Base-by-base conservation (phyloP, 2,888 invertebrate genomes). In the Holacanthella duospinosa region DNA sequence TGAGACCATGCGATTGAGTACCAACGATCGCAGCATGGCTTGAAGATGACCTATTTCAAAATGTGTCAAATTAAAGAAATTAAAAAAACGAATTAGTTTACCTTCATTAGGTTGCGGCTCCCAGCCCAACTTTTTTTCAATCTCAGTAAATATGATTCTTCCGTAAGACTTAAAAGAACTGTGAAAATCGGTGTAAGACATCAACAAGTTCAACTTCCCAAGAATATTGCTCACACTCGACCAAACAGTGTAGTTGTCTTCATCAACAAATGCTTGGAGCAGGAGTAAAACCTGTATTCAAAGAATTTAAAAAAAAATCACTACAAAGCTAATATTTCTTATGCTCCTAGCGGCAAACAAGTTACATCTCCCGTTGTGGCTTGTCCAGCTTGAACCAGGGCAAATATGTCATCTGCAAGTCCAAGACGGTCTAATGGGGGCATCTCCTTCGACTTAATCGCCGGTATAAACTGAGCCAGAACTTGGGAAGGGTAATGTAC, bases 161-260 rank as follows among this genome's bases (percentile, higher is more conserved):
- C 66, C 68, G 60, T 68, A 72, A 0, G 61, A 9, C 55, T 64
- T 62, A 54, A 69, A 65, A 9, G 62, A 64, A 2, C 57, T 59
- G 27, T 64, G 60, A n/a, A 62, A 62, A 1, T 64, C 63, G 0
- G 91, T 88, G 77, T 92, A 87, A 2, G 89, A 87, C 65, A 93
- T 80, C 29, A 94, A 79, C 55, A 84, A 82, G 63, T 84, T 84
- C 60, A 94, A 80, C 75, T 86, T 87, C n/a, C 84, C 82, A 61
- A 94, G 78, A 72, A 88, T 88, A 76, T 86, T 87, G 53, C 84
- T 84, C 69, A 93, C 85, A 1, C 87, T 86, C 6, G 86, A 87
- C 95, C 95, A 96, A 0, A 95, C 95, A 0, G 93, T 93, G 79
- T 88, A 96, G 78, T 94, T 89, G 43, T 85, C 86, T 77, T 96